Conservation (phyloP, 2,888 invertebrate genomes). For the Smittia aterrima region DNA sequence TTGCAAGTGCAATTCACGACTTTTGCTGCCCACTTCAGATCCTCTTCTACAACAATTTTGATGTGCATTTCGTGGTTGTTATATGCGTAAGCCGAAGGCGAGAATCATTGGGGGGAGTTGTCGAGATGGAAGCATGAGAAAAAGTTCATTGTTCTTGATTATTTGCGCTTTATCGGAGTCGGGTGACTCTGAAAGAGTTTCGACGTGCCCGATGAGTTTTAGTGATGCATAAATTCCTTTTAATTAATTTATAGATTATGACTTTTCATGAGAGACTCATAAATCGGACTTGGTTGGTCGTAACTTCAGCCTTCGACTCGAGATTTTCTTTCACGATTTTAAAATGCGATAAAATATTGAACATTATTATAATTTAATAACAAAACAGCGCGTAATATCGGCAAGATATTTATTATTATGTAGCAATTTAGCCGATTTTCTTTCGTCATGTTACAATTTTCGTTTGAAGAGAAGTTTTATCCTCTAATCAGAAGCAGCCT, state of each 20-base stretch:
- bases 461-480: background rate
- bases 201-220: background rate
- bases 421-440: background rate
- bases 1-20: conserved; percentile 39
- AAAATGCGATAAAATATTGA: conserved; percentile 32
- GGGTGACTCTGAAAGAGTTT: background rate
- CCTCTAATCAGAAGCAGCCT: background rate
- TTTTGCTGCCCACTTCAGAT: conserved; percentile 27
- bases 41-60: background rate
- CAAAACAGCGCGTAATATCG: conserved; percentile 14
- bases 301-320: conserved; percentile 13
- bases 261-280: background rate
- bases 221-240: conserved; percentile 3
- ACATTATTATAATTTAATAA: conserved; percentile 28
- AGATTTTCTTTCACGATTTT: conserved; percentile 2
- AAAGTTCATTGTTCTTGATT: conserved; percentile 31
- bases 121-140: conserved; percentile 23
- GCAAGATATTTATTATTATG: conserved; percentile 10
- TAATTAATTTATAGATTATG: conserved; percentile 21
- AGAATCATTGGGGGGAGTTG: conserved; percentile 10
- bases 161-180: background rate
- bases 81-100: background rate
- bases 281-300: background rate
- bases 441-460: background rate
- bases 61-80: background rate